Base-by-base conservation (phyloP, 2,888 invertebrate species). In the Aleiodes testaceus region DNA sequence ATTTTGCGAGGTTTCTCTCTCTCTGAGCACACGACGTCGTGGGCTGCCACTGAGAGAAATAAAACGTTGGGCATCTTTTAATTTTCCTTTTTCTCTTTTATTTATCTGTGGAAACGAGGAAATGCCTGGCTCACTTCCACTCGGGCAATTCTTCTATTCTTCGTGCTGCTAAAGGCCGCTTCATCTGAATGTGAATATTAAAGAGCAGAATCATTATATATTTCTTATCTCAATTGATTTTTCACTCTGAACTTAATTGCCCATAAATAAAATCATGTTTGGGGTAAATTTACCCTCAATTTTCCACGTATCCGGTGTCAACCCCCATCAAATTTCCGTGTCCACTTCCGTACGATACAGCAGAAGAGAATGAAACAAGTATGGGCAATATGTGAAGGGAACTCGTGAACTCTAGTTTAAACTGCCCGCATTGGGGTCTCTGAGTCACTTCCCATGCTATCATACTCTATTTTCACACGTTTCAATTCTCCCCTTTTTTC, bases 1-100 rank as follows among this genome's bases (percentile, higher is more conserved):
- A 81, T 79, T 63, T 63, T 78, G 77, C 77, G 73, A 64, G 30
- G 20, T 16, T 36, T 52, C 20, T 53, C 22, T n/a, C 53, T 16
- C 59, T 64, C 64, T 26, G 45, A 12, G 18, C 26, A 14, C 49
- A 66, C 30, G 26, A 50, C 16, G n/a, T 44, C 52, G 66, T 20
- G 50, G 36, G 16, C 36, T 50, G 52, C 42, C 36, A 20, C 20
- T 66, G 42, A 18, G 52, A 20, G 30, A 52, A 50, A 44, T 18
- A 53, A n/a, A 50, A 22, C 5, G 14, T 45, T 14, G 20, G 30
- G 14, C 18, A 26, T 42, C 11, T 36, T 20, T 44, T 49, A 49
- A 49, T 52, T 66, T 50, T 50, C 7, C 18, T 18, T 20, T 16
- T 14, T 1, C 0, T 26, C 20, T 16, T 18, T 18, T 11, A 18